Evolutionary conservation across 64 coral and sea anemone species (phyloP).

Genomic region (Pachyseris speciosa): DNA sequence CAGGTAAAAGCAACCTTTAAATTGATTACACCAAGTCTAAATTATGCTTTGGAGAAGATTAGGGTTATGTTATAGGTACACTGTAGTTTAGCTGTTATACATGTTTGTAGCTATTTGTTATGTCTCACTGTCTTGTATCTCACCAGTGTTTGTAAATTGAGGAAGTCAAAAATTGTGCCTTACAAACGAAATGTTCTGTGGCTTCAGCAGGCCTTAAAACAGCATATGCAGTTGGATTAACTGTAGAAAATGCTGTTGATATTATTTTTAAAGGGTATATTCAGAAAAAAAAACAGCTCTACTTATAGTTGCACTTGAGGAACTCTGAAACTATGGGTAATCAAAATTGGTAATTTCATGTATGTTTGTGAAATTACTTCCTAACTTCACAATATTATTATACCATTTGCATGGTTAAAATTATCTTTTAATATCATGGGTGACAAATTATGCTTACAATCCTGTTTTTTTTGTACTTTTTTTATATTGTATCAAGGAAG

Average conservation of each 20-base stretch:
- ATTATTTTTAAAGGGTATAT: no score
- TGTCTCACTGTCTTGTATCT: slow-evolving; percentile 7
- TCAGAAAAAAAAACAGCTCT: no score
- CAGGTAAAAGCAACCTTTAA: slow-evolving; percentile 7
- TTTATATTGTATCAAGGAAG: slow-evolving; percentile 2
- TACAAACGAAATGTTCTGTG: no score
- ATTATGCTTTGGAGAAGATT: neutral
- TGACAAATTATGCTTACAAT: no score
- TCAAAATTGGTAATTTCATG: slow-evolving; percentile 4
- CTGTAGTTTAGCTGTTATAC: slow-evolving; percentile 8
- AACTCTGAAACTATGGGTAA: no score
- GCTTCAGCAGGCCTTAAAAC: slow-evolving; percentile 6
- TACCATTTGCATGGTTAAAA: slow-evolving; percentile 7
- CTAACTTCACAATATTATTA: neutral
- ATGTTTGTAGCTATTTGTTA: slow-evolving; percentile 8
- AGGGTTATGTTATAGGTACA: no score
- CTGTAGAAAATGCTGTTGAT: slow-evolving; percentile 7
- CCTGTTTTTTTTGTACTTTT: neutral
- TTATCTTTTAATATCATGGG: slow-evolving; percentile 3
- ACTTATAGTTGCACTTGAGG: no score
- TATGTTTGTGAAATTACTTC: slow-evolving; percentile 9
- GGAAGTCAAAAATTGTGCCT: no score
- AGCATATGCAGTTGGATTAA: neutral
- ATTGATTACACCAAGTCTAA: neutral
- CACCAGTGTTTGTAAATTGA: neutral